Evolutionary conservation across 2,797 vertebrate genomes (phyloP), one percentile per base, ranked within the genome.

Genomic region (Cuculus canorus): DNA sequence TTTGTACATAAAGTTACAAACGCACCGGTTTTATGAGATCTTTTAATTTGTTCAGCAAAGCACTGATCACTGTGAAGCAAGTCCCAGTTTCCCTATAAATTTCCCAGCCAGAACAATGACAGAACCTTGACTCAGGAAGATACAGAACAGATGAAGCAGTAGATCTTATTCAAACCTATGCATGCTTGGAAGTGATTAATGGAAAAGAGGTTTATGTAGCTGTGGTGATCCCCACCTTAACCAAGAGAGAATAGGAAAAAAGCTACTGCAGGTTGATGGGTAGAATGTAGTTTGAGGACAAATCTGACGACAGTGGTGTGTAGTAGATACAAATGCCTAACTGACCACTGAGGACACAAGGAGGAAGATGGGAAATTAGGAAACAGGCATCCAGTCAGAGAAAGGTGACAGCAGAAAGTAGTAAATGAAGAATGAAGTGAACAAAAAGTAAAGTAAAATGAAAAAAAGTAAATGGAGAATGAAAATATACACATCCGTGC

Each of bases 21-120:
- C 30, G 32, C 57, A 32, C 75, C 91, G 60, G 18, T 61, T 96
- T 97, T 96, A 95, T 93, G 93, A 92, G 90, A 73, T 75, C 64
- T 86, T 94, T 61, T 93, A 73, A 93, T 96, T 96, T 91, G 82
- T 91, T 97, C 88, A 73, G 86, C 87, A 76, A 88, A 82, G 77
- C 13, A 90, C 52, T 11, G 39, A 96, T 81, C 68, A 72, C 82
- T 88, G 80, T 45, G 72, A 91, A 96, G 73, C 90, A 93, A 75
- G n/a, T 72, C 88, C 91, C 79, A 39, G 47, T 50, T 71, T 69
- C 32, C 76, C 22, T 72, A 68, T 69, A 88, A 93, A 86, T 89
- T 94, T 97, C 81, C 88, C 66, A 95, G 85, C 89, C 86, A 96
- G 87, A 95, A 82, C 27, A 56, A 61, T 88, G 86, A 89, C 90